phyloP scores from a whole-genome alignment of 2,113 vertebrate species.

The Dipodomys merriami region DNA sequence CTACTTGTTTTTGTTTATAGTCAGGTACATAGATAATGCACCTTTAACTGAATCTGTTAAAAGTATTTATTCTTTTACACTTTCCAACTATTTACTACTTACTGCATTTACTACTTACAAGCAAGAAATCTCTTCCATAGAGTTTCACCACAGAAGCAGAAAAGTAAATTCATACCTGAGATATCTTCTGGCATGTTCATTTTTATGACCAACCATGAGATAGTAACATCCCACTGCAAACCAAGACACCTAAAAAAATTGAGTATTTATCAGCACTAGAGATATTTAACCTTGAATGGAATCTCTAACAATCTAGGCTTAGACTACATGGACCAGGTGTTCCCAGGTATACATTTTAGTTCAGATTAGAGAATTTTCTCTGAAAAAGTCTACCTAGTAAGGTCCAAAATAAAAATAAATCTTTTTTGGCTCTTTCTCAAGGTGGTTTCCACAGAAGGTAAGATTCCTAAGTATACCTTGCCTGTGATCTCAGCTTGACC shows the following conservation, averaged over 20 bases:
- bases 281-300: neutral
- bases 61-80: neutral
- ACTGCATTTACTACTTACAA: neutral
- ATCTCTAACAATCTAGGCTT: constrained; percentile 14
- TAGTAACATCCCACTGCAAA: constrained; percentile 99
- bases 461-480: neutral
- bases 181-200: constrained; percentile 96
- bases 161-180: constrained; percentile 89
- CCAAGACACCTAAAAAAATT: constrained; percentile 94
- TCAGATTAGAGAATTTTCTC: constrained; percentile 8
- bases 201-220: constrained; percentile 99
- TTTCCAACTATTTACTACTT: neutral
- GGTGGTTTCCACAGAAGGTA: neutral
- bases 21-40: neutral
- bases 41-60: neutral
- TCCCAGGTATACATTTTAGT: neutral
- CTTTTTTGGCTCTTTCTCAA: neutral
- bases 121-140: neutral
- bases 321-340: neutral
- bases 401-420: neutral
- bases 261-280: constrained; percentile 65
- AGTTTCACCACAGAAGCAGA: neutral
- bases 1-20: neutral
- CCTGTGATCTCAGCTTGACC: neutral
- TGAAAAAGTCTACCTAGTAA: neutral